Base-by-base conservation (phyloP, 2,113 vertebrate genomes). In the Hymenochirus boettgeri region DNA sequence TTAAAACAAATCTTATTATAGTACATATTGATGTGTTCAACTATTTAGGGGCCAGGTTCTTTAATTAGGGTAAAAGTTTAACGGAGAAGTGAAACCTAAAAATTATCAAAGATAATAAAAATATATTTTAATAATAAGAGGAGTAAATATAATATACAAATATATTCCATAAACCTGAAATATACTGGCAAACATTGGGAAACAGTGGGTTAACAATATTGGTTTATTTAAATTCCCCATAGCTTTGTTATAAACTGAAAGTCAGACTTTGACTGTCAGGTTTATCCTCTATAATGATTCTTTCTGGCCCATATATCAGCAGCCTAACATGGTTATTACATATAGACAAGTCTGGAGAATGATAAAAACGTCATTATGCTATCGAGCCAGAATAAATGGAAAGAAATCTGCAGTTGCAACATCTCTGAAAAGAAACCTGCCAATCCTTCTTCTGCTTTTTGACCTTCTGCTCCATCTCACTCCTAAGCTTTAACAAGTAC, bases 361-460 rank as follows among this genome's bases (percentile, higher is more conserved):
- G 39, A 42, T 42, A 15, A 42, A 15, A 42, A 12, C 11, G 3
- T 13, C 25, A 5, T 10, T 45, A 15, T 18, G 15, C 35, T 7
- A n/a, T 39, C 7, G 15, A 26, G 39, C 9, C 6, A 42, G 10
- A 1, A 21, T n/a, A 60, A 12, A 0, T 2, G 1, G 25, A 70
- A 11, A 65, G 58, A 37, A 42, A 21, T 59, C 10, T 7, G 46
- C 0, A 0, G 27, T 0, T 0, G 55, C 25, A 21, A 29, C 2
- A 23, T 4, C 26, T 2, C 0, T 0, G 9, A 46, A n/a, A 3
- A 0, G 3, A 37, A 1, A 29, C 70, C 7, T 7, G 2, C 31
- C 19, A 57, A 3, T 37, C 9, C 21, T 42, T 4, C 1, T 35
- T 22, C 7, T 19, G 22, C 56, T 29, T 18, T 11, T 0, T 0